Percentiles rank a stretch among this genome's conserved stretches.
Evolutionary conservation across 2,797 vertebrate species (phyloP).

Genomic region (Tadarida brasiliensis): DNA sequence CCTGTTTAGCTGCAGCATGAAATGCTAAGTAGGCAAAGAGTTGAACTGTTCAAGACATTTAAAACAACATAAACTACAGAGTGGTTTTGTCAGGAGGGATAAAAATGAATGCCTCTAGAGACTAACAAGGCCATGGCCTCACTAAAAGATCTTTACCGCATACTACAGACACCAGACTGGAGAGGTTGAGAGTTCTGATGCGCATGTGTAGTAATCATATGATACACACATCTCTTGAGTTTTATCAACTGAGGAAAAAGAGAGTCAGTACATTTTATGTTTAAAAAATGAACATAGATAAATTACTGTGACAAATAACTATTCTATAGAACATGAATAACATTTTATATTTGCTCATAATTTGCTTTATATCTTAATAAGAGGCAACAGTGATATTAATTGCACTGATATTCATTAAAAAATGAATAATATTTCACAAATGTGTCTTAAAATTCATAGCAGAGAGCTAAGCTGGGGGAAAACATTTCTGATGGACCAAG

Average conservation of each 20-base stretch:
- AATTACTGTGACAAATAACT: slow-evolving; percentile 18
- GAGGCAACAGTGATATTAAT: not conserved
- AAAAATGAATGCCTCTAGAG: not conserved
- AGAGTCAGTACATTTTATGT: not conserved
- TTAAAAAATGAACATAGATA: not conserved
- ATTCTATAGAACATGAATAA: not conserved
- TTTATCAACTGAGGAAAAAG: not conserved
- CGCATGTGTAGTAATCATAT: not conserved
- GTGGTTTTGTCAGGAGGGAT: not conserved
- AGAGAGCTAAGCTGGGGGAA: not conserved
- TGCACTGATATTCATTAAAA: not conserved
- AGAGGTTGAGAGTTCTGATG: not conserved
- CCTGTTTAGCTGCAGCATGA: not conserved
- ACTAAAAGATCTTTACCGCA: not conserved
- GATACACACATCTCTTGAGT: not conserved
- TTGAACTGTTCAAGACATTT: not conserved
- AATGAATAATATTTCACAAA: not conserved
- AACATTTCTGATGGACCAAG: slow-evolving; percentile 24
- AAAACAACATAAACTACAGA: not conserved
- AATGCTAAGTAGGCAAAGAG: not conserved
- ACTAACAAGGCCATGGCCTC: not conserved
- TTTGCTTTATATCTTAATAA: not conserved
- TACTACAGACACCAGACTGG: not conserved
- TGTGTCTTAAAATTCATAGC: slow-evolving; percentile 37
- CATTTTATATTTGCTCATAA: not conserved